phyloP scores from a whole-genome alignment of 1,140 invertebrate species.

The Limonius californicus region DNA sequence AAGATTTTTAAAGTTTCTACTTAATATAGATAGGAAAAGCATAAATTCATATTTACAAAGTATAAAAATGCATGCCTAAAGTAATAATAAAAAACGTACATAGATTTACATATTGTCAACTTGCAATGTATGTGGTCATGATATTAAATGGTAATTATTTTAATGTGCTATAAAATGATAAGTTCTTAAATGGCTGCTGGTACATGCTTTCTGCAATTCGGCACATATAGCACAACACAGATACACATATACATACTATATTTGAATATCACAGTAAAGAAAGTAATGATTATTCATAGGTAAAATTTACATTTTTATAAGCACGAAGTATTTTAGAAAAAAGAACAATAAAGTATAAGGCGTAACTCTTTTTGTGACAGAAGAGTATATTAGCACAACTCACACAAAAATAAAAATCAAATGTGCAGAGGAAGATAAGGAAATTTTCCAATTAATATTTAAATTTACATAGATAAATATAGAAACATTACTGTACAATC shows the following conservation, averaged over 20 bases:
- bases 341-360: constrained; percentile 10
- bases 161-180: constrained; percentile 7
- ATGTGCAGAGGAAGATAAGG: constrained; percentile 4
- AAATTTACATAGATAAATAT: constrained; percentile 12
- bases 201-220: constrained; percentile 18
- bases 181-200: neutral
- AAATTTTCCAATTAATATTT: constrained; percentile 4
- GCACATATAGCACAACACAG: constrained; percentile 35
- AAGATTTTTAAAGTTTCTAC: constrained; percentile 10
- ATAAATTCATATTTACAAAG: constrained; percentile 8
- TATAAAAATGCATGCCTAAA: constrained; percentile 16
- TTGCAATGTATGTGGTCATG: constrained; percentile 19
- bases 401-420: constrained; percentile 6
- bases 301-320: constrained; percentile 17
- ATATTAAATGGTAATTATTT: constrained; percentile 12
- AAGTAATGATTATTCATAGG: constrained; percentile 16
- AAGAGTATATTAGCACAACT: constrained; percentile 6
- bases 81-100: constrained; percentile 17
- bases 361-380: constrained; percentile 8
- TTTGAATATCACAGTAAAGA: constrained; percentile 42
- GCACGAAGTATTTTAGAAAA: constrained; percentile 6
- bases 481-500: constrained; percentile 9
- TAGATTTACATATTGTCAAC: constrained; percentile 25
- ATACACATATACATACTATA: constrained; percentile 39
- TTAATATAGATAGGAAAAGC: constrained; percentile 11